Percentiles rank a stretch among this genome's conserved stretches.
These are phyloP conservation scores for Rhopalosiphum padi DNA, from an alignment of 1,140 invertebrate genomes.

Conservation along the genomic window DNA sequence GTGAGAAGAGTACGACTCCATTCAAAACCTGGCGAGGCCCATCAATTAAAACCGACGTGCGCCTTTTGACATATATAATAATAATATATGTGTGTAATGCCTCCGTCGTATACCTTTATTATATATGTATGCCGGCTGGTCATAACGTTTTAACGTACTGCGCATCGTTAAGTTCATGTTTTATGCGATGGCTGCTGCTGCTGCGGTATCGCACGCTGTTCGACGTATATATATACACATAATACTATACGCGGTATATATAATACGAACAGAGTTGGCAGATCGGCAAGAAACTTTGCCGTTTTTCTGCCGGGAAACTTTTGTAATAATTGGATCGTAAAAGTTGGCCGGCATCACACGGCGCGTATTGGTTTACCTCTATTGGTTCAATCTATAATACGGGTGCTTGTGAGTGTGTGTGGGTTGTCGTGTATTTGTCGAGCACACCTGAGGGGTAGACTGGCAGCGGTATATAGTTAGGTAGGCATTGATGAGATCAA, in stretches of 20 bases:
- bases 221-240: neutral
- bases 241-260: neutral
- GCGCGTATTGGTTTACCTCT: slow-evolving; percentile 9
- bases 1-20: neutral
- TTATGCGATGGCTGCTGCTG: neutral
- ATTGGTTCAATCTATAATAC: slow-evolving; percentile 36
- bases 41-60: slow-evolving; percentile 44
- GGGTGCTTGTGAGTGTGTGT: neutral
- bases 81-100: neutral
- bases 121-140: neutral
- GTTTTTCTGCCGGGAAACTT: slow-evolving; percentile 41
- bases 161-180: neutral
- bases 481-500: slow-evolving; percentile 31
- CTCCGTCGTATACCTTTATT: neutral
- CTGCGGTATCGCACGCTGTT: neutral
- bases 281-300: slow-evolving; percentile 22
- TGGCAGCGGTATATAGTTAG: neutral
- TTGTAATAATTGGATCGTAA: slow-evolving; percentile 53
- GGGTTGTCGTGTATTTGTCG: neutral
- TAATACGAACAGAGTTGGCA: slow-evolving; percentile 25
- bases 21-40: slow-evolving; percentile 44
- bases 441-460: neutral
- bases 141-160: neutral
- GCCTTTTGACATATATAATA: slow-evolving; percentile 10
- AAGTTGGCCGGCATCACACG: slow-evolving; percentile 30